Percentiles rank a stretch among this genome's conserved stretches.
Evolutionary conservation across 2,888 invertebrate species (phyloP).

Genomic region (Plemyria rubiginata): DNA sequence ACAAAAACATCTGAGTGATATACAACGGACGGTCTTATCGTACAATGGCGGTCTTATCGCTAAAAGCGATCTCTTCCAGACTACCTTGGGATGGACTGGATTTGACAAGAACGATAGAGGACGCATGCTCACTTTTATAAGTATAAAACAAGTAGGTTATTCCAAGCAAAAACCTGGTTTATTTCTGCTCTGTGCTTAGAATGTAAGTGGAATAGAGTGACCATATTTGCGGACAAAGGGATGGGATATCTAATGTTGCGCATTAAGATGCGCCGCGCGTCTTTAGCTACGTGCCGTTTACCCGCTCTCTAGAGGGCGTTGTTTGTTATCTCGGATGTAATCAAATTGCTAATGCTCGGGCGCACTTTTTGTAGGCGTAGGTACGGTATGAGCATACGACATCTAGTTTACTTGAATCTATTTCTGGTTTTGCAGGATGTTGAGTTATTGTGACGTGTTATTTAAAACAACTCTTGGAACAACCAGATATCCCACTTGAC

Average conservation of each 20-base stretch:
- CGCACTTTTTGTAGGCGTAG: conserved; percentile 48
- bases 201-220: conserved; percentile 28
- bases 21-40: too few relatives aligned
- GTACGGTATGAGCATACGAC: conserved; percentile 14
- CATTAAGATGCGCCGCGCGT: conserved; percentile 60
- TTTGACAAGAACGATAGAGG: too few relatives aligned
- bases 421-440: conserved; percentile 42
- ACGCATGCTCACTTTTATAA: background rate
- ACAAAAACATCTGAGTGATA: too few relatives aligned
- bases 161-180: conserved; percentile 3
- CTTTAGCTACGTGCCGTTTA: conserved; percentile 61
- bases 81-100: too few relatives aligned
- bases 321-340: conserved; percentile 59
- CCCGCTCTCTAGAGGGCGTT: conserved; percentile 60
- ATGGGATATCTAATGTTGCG: conserved; percentile 18
- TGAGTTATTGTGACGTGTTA: conserved; percentile 26
- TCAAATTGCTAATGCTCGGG: conserved; percentile 59
- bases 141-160: background rate
- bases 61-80: too few relatives aligned
- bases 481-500: too few relatives aligned
- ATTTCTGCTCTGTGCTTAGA: background rate
- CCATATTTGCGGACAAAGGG: conserved; percentile 12
- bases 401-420: conserved; percentile 33
- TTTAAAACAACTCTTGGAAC: too few relatives aligned
- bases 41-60: too few relatives aligned